Percentiles rank a stretch among this genome's conserved stretches.
Evolutionary conservation across 1,140 invertebrate genomes (phyloP).

Genomic region (Cephus cinctus): DNA sequence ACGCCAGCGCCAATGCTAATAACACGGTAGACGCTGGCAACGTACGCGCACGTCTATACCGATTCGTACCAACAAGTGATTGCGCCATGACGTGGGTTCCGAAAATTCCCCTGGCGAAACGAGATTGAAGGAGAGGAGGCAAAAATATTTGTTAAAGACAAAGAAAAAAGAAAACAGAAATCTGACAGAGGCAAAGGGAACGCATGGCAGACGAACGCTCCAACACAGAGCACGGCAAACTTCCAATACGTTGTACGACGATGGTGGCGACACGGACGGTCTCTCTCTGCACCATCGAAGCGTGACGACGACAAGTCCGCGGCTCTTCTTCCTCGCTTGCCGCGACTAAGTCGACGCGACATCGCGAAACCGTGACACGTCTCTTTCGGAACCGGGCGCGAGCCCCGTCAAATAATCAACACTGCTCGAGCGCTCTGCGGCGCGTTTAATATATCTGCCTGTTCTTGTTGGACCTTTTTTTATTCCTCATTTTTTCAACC

Average conservation of each 20-base stretch:
- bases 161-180: neutral
- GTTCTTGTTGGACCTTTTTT: neutral
- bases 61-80: no score
- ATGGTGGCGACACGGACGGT: slow-evolving; percentile 3
- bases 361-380: slow-evolving; percentile 51
- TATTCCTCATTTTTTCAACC: neutral
- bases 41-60: no score
- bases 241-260: no score
- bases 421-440: no score
- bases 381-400: slow-evolving; percentile 35
- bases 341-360: slow-evolving; percentile 48
- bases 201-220: neutral
- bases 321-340: slow-evolving; percentile 43
- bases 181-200: neutral
- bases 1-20: no score
- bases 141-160: neutral
- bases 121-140: neutral
- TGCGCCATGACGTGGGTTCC: no score
- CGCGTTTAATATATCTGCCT: neutral
- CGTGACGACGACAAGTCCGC: slow-evolving; percentile 50
- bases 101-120: neutral
- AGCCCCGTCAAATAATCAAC: no score
- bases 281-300: slow-evolving; percentile 40
- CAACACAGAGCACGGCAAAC: no score
- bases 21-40: no score